These are phyloP conservation scores for Oncorhynchus clarkii DNA, from an alignment of 2,113 vertebrate genomes.

Conservation along the genomic window DNA sequence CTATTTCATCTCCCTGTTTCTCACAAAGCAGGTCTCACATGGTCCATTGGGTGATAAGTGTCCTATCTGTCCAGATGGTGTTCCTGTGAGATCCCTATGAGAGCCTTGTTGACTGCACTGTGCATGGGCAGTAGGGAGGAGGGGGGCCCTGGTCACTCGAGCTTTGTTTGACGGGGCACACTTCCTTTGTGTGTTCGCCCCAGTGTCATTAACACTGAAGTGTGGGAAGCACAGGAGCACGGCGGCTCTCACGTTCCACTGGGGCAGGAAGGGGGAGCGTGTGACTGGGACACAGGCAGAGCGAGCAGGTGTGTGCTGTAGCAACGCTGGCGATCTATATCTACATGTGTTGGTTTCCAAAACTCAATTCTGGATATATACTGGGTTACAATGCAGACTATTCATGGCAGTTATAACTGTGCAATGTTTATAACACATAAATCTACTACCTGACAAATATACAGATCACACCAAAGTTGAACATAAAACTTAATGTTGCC, in stretches of 20 bases:
- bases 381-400: neutral
- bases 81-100: slow-evolving; percentile 45
- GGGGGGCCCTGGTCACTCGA: slow-evolving; percentile 39
- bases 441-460: neutral
- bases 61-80: slow-evolving; percentile 71
- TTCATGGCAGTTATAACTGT: neutral
- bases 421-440: neutral
- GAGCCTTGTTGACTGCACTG: slow-evolving; percentile 50
- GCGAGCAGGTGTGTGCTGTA: slow-evolving; percentile 42
- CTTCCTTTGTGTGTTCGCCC: slow-evolving; percentile 71
- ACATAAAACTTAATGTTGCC: neutral
- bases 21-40: slow-evolving; percentile 61
- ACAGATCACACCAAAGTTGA: neutral
- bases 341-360: neutral
- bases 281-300: slow-evolving; percentile 65
- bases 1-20: slow-evolving; percentile 62
- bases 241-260: slow-evolving; percentile 73
- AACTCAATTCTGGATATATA: neutral
- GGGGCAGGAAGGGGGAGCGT: slow-evolving; percentile 65
- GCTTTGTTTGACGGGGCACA: slow-evolving; percentile 73
- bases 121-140: slow-evolving; percentile 8
- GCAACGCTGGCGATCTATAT: neutral
- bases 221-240: slow-evolving; percentile 73
- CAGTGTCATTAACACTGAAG: slow-evolving; percentile 70
- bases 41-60: slow-evolving; percentile 58